Evolutionary conservation across 2,113 vertebrate genomes (phyloP).

Genomic region (Fregata magnificens): DNA sequence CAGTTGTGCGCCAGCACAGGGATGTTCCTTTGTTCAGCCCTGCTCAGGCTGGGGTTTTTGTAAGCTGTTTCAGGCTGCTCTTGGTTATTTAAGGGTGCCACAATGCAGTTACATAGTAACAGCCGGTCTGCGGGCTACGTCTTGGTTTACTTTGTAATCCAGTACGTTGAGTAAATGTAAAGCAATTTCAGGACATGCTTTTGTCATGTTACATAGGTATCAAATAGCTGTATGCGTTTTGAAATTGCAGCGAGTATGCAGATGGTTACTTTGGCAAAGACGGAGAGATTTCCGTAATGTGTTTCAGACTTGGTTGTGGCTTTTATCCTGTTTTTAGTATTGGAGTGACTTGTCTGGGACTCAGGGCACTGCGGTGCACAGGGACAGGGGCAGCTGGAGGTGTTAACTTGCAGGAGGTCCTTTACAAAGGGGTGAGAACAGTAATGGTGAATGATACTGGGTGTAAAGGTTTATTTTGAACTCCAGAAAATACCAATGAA

Average conservation of each 20-base stretch:
- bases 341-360: not conserved
- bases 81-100: not conserved
- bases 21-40: not conserved
- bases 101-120: not conserved
- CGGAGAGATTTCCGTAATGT: not conserved
- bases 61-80: not conserved
- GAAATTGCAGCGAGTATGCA: not conserved
- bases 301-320: not conserved
- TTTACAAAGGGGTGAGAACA: not conserved
- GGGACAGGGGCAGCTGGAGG: not conserved
- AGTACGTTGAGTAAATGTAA: not conserved
- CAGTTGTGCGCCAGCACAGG: not conserved
- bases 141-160: not conserved
- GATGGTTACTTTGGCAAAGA: not conserved
- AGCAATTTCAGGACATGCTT: not conserved
- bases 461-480: not conserved
- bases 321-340: not conserved
- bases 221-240: not conserved
- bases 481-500: not conserved
- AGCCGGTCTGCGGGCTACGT: not conserved
- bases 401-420: not conserved
- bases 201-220: not conserved
- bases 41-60: not conserved
- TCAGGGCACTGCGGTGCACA: accelerated
- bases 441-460: not conserved